Base-by-base conservation (phyloP, 2,888 invertebrate species). In the Polymixis lichenea region DNA sequence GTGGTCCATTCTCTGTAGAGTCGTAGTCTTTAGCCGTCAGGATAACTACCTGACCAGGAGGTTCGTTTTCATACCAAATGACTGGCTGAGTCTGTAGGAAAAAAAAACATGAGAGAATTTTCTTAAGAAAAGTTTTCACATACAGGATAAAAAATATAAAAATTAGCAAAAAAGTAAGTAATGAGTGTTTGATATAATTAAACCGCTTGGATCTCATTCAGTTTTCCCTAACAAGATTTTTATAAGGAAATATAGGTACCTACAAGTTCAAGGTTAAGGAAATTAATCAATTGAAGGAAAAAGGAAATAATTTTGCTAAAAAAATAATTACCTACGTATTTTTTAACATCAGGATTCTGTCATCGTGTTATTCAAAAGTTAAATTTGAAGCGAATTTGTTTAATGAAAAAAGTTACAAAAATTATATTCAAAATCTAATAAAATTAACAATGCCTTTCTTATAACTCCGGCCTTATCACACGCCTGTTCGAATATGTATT, bases 21-120 rank as follows among this genome's bases (percentile, higher is more conserved):
- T 99, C 99, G 91, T 98, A 98, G 93, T 99, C 99, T 62, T 97
- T 98, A 0, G 98, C 98, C 17, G 97, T 97, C 62, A 99, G 94
- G 67, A 97, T 97, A 19, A 98, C 98, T 78, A 98, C 97, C 78
- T 97, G 97, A 0, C 98, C 98, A 0, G 98, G 97, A 2, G 96
- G 95, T 85, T 98, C 97, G 90, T 98, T 98, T 95, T 99, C 99
- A 87, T 97, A 97, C 98, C 98, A 99, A 49, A 98, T 97, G 0
- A 98, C 98, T 0, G 98, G 98, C 93, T 98, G 98, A 7, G 97
- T 97, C 97, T 97, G 93, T 70, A 71, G 70, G 32, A 53, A 80
- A 74, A 60, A 38, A 65, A 6, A 9, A 43, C 43, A 46, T 13
- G 56, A 7, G 13, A 51, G 17, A 2, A 49, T 43, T 32, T 25